phyloP scores from a whole-genome alignment of 2,888 invertebrate species.

The Zele albiditarsus region DNA sequence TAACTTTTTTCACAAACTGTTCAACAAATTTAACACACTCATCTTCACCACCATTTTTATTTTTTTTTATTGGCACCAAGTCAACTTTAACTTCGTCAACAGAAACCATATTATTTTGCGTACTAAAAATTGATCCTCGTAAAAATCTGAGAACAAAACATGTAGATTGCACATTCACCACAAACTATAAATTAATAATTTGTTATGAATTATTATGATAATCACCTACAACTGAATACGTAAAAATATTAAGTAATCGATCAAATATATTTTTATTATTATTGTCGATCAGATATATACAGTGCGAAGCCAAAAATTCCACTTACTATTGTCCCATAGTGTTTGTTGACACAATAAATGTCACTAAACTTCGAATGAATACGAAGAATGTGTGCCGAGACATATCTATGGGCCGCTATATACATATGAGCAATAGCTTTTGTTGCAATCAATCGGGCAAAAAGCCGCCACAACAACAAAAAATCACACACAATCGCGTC shows the following conservation, averaged over 20 bases:
- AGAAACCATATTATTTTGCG: conserved; percentile 64
- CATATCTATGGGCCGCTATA: conserved; percentile 37
- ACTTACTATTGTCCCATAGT: conserved; percentile 20
- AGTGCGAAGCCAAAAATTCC: not conserved
- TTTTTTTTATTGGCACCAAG: conserved; percentile 58
- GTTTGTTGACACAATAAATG: conserved; percentile 54
- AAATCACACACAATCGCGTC: too few species aligned
- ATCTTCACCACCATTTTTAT: conserved; percentile 57
- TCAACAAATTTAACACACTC: conserved; percentile 75
- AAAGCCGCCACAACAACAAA: not conserved
- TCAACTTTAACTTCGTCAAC: conserved; percentile 65
- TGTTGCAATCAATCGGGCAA: not conserved
- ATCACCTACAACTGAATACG: not conserved
- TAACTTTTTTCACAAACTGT: conserved; percentile 86
- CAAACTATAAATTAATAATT: conserved; percentile 18
- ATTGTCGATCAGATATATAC: not conserved
- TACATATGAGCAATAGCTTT: not conserved
- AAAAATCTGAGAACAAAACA: conserved; percentile 37
- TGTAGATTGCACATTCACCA: conserved; percentile 20
- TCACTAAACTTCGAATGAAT: conserved; percentile 40
- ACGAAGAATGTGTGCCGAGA: not conserved
- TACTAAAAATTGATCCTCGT: conserved; percentile 4
- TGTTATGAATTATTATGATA: not conserved
- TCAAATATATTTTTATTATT: not conserved
- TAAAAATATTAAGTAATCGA: not conserved